A percentile compares a stretch with the other conserved stretches of the same genome.
phyloP scores from a whole-genome alignment of 2,888 invertebrate species.

The Abscondita cerata region DNA sequence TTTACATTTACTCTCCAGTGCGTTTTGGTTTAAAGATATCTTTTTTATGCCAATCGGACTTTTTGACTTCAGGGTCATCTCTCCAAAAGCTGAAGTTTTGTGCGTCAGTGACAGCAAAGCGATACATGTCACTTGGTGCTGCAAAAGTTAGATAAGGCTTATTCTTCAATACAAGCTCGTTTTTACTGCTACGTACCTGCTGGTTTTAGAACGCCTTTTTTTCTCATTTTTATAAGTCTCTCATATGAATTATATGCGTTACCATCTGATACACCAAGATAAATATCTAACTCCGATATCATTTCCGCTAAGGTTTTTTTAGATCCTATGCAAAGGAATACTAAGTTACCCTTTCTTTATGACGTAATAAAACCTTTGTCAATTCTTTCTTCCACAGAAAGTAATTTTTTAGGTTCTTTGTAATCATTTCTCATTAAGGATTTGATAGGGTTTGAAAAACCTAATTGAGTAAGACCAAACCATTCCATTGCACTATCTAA shows the following conservation, averaged over 20 bases:
- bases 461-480: slow-evolving; percentile 62
- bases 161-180: too few species aligned
- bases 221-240: slow-evolving; percentile 61
- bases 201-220: slow-evolving; percentile 64
- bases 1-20: too few species aligned
- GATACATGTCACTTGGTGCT: slow-evolving; percentile 63
- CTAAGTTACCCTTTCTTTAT: not conserved
- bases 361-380: slow-evolving; percentile 49
- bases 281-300: slow-evolving; percentile 58
- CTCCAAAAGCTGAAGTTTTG: slow-evolving; percentile 63
- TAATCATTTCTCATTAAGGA: slow-evolving; percentile 60
- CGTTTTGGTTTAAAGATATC: slow-evolving; percentile 57
- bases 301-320: slow-evolving; percentile 44
- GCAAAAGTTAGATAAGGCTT: too few species aligned
- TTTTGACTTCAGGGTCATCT: slow-evolving; percentile 56
- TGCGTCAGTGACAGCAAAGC: slow-evolving; percentile 59
- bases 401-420: slow-evolving; percentile 58
- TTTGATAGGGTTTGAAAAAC: slow-evolving; percentile 62
- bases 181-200: slow-evolving; percentile 44
- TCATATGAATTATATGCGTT: slow-evolving; percentile 63
- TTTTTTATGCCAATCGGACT: slow-evolving; percentile 59
- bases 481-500: slow-evolving; percentile 66
- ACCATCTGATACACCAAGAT: slow-evolving; percentile 63
- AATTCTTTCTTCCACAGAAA: slow-evolving; percentile 56
- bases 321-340: slow-evolving; percentile 6